Base-by-base conservation (phyloP, 2,113 vertebrate genomes). In the Leptodactylus fuscus region DNA sequence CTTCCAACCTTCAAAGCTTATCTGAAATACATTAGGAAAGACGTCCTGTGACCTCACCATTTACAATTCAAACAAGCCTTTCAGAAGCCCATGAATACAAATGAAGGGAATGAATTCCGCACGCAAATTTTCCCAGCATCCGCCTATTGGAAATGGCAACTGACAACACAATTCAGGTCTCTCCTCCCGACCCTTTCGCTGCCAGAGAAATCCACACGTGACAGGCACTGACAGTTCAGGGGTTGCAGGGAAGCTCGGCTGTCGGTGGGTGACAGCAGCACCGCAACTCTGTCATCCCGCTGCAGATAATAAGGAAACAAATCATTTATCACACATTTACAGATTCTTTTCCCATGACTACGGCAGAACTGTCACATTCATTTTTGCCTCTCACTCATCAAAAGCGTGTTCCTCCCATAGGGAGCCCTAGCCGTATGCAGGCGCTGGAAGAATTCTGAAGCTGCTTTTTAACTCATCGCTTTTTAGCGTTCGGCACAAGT, bases 21-120 rank as follows among this genome's bases (percentile, higher is more conserved):
- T 88, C 60, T 76, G 78, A 91, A 88, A 49, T 44, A 87, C 87
- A 55, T 83, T 46, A 90, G 88, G 82, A 87, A 71, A 75, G 48
- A 89, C 81, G 73, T 62, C 75, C 71, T 71, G 85, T 3, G 16
- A 46, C 69, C 87, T 90, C 88, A 88, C 74, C 0, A 86, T 87
- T 87, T 62, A 87, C 85, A 87, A 78, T 77, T 41, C 75, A 79
- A 80, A 85, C 74, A 78, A 41, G 83, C 83, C 62, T 80, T 85
- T 85, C 60, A 85, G 41, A 55, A 55, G 83, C 80, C 87, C 5
- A 11, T 46, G 81, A 88, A 83, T 71, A 0, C 22, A 90, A 82
- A 80, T 48, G 82, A 78, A 81, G 8, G 41, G 5, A 9, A 78
- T 85, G 41, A 5, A 36, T 15, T 69, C 82, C 82, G 78, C 55